Base-by-base conservation (phyloP, 2,113 vertebrate genomes). In the Chaetodon auriga region DNA sequence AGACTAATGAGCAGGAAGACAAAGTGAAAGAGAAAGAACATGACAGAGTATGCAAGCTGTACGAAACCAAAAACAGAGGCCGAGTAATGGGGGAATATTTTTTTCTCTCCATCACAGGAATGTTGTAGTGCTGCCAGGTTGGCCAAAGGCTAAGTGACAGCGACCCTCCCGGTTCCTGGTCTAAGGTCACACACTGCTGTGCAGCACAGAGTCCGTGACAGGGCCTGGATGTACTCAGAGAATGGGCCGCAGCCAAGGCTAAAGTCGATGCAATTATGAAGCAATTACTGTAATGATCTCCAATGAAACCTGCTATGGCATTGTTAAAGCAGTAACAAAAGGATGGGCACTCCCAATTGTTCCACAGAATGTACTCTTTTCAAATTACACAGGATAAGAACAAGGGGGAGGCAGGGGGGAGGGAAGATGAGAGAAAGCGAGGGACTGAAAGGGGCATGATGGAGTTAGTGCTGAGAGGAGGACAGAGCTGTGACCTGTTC, bases 201-300 rank as follows among this genome's bases (percentile, higher is more conserved):
- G 86, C 74, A 83, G 84, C 57, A 78, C 58, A 54, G 19, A 84
- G 74, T 75, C 87, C 25, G 61, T 73, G 81, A 86, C 85, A 83
- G 76, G 75, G 72, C 68, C 82, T 88, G 87, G 81, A 86, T 89
- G 81, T 80, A 54, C 87, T 91, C 83, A 90, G 73, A 76, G 75
- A 86, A 90, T 85, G 79, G 85, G 78, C 81, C 13, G 64, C 74
- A 84, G 92, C 89, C 89, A 90, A 91, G 80, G 76, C 88, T 88
- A 76, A 86, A 85, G 82, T 91, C 72, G 63, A 88, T 83, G 86
- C 81, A 93, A 93, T 94, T 92, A 90, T 91, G 85, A 82, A 92
- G 88, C 90, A 91, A 93, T 93, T 91, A 93, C 88, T 89, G 82
- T 81, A 93, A 92, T 93, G 89, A 93, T 92, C 82, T 87, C 84